Evolutionary conservation across 2,797 vertebrate species (phyloP), one percentile per base, ranked within the genome.

Genomic region (Chelmon rostratus): DNA sequence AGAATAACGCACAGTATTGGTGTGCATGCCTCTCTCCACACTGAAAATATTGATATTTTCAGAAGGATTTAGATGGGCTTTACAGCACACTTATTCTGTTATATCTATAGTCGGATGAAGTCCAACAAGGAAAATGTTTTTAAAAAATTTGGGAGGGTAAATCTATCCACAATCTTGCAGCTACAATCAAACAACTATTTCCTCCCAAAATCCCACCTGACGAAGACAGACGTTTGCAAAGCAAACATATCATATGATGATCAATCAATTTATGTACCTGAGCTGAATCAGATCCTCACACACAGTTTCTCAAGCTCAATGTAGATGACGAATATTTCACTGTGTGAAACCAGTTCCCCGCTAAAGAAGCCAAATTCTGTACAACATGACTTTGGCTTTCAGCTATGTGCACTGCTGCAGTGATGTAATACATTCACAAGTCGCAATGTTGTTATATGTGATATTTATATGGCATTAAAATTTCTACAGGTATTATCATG

Each of bases 191-290:
- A 15, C 10, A 71, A 21, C 46, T 62, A 53, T 21, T 50, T 38
- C 12, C 25, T 38, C 57, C 33, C 28, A 47, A 12, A 76, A 37
- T 37, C 35, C 23, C 25, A 61, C 19, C 35, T 31, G 46, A 79
- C 35, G 52, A 16, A 53, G 40, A 42, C 13, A 31, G 28, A 31
- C 40, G 33, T 38, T 4, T 19, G 28, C 53, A 56, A 40, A 50
- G 25, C 19, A 1, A 65, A 70, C 47, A 53, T 31, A 44, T 28
- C 57, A 53, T n/a, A 68, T 63, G 64, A 67, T 21, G 35, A 67
- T 40, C n/a, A 61, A 68, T 70, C 52, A 52, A 46, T 76, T 25
- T 18, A 10, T 69, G 68, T 8, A 50, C 40, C 44, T 40, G 18
- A 72, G 8, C 35, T 28, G 31, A 73, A 70, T 28, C 25, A 28